Conservation (phyloP, 2,888 invertebrate species). For the Cabera pusaria region DNA sequence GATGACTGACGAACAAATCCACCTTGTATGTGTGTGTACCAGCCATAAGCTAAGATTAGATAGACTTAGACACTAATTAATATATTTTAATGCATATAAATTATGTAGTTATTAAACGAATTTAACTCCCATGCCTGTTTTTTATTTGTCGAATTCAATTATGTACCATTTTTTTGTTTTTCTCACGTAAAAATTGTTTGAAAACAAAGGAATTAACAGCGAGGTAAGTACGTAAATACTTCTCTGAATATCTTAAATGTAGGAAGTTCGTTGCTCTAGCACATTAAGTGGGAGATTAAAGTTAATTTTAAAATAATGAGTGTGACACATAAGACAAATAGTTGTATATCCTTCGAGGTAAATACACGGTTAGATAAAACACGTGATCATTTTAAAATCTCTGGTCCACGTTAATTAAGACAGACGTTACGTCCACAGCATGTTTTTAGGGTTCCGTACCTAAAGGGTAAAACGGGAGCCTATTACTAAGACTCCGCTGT, state of each 20-base stretch:
- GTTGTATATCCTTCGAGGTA: constrained; percentile 27
- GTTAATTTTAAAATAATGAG: constrained; percentile 76
- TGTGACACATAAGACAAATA: constrained; percentile 46
- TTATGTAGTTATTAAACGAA: constrained; percentile 36
- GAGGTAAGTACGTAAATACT: constrained; percentile 50
- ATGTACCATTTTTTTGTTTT: constrained; percentile 35
- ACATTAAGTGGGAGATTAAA: constrained; percentile 62
- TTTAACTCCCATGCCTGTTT: constrained; percentile 47
- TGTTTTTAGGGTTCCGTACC: no score
- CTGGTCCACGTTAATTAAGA: no score
- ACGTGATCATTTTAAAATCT: constrained; percentile 25
- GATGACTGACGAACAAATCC: constrained; percentile 47
- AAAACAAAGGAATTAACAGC: constrained; percentile 62
- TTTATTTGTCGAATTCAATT: constrained; percentile 44
- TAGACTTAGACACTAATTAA: constrained; percentile 41
- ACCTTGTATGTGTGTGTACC: constrained; percentile 43
- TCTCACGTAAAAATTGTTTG: constrained; percentile 49
- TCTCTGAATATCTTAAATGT: constrained; percentile 47
- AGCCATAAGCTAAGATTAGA: constrained; percentile 31
- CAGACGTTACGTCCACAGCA: no score
- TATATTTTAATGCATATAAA: constrained; percentile 44
- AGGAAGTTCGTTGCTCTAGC: constrained; percentile 70
- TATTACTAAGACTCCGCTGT: no score
- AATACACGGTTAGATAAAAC: constrained; percentile 9
- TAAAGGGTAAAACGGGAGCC: no score